Conservation (phyloP, 2,113 vertebrate genomes). For the Ramphastos sulfuratus region DNA sequence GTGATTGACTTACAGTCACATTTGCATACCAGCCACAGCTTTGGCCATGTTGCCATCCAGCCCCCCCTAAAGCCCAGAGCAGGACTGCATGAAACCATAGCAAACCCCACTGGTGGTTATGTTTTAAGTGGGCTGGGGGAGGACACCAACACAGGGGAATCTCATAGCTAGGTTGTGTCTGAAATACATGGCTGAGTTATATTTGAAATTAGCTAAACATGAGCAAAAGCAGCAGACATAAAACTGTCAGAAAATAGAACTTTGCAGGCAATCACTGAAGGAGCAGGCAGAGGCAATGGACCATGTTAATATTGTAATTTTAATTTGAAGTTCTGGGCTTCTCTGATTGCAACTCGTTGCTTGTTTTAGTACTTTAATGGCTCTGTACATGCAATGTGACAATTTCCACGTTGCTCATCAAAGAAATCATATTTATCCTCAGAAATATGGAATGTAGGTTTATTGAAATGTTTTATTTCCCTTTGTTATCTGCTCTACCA, state of each 20-base stretch:
- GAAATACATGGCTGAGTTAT: not conserved
- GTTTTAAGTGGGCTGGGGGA: not conserved
- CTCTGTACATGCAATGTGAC: not conserved
- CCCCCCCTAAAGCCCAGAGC: not conserved
- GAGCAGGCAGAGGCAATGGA: not conserved
- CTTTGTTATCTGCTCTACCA: constrained; percentile 57
- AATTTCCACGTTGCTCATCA: not conserved
- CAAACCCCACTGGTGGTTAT: not conserved
- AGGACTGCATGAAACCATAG: not conserved
- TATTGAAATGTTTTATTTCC: constrained; percentile 42
- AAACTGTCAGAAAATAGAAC: not conserved
- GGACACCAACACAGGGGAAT: not conserved
- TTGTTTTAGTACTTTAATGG: not conserved
- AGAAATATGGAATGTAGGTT: not conserved
- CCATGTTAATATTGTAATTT: not conserved
- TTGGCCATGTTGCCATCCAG: not conserved
- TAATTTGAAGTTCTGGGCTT: not conserved
- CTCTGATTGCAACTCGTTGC: not conserved
- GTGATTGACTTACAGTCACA: not conserved
- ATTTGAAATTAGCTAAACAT: not conserved
- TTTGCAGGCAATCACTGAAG: not conserved
- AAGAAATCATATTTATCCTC: constrained; percentile 30
- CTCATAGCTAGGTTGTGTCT: not conserved
- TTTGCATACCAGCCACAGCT: not conserved
- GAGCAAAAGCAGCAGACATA: not conserved